These are phyloP conservation scores for Chromis chromis DNA, from an alignment of 2,797 vertebrate species.

Conservation along the genomic window DNA sequence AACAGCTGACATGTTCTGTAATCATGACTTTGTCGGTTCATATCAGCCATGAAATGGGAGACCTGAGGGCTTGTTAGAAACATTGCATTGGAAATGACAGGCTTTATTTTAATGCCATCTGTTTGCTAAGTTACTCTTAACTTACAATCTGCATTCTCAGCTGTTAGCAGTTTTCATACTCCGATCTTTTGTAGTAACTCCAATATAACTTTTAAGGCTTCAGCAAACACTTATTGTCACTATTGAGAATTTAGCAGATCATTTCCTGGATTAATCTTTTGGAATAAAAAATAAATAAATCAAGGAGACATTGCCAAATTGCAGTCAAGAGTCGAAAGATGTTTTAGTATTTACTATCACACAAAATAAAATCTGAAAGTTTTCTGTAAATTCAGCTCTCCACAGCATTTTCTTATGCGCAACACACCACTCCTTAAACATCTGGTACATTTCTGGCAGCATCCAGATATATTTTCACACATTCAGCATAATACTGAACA, in stretches of 20 bases:
- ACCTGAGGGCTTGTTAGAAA: background rate
- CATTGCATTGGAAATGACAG: slow-evolving; percentile 18
- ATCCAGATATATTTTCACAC: background rate
- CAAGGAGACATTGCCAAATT: too few relatives aligned
- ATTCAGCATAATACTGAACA: background rate
- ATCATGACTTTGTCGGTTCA: background rate
- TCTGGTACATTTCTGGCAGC: background rate
- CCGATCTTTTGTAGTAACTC: background rate
- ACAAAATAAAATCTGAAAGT: too few relatives aligned
- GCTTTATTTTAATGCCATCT: background rate
- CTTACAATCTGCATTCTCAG: background rate
- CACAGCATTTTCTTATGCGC: background rate
- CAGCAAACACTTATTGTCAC: background rate
- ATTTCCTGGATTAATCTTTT: background rate
- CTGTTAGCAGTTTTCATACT: background rate
- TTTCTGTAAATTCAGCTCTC: background rate
- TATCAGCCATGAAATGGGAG: background rate
- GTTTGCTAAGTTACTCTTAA: background rate
- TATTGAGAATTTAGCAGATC: background rate
- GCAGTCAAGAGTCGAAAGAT: background rate
- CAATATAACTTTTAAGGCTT: background rate
- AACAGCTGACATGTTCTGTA: background rate
- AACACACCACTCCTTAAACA: background rate
- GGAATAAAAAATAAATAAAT: too few relatives aligned
- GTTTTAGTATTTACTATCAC: background rate